A percentile compares a stretch with the other conserved stretches of the same genome.
These are phyloP conservation scores for Cataglyphis livida DNA, from an alignment of 2,888 invertebrate species.

Conservation along the genomic window DNA sequence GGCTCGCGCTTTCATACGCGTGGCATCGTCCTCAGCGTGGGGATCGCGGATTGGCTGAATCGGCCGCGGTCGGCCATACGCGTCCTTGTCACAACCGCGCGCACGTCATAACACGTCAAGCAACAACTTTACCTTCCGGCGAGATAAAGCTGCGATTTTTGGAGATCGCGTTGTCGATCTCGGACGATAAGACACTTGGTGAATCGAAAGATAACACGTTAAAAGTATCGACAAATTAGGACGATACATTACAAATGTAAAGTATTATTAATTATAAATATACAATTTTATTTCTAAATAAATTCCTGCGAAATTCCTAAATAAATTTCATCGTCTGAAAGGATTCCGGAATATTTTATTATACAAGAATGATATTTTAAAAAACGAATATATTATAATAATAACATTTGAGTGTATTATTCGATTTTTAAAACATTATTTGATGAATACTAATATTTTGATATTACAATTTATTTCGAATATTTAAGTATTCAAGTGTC, in stretches of 20 bases:
- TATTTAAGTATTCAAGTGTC: background rate
- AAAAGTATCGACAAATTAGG: background rate
- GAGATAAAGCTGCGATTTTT: background rate
- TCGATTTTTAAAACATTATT: background rate
- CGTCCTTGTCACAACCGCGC: background rate
- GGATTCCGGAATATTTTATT: background rate
- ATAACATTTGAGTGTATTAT: too few species aligned
- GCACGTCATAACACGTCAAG: background rate
- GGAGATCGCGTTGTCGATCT: background rate
- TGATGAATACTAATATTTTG: background rate
- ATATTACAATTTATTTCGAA: background rate
- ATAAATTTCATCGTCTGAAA: background rate
- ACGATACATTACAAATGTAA: background rate
- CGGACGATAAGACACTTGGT: background rate
- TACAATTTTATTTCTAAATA: background rate
- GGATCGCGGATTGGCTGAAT: constrained; percentile 88
- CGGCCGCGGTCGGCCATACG: constrained; percentile 1
- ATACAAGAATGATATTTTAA: too few species aligned
- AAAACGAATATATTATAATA: too few species aligned
- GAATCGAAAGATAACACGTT: background rate
- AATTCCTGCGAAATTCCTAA: background rate
- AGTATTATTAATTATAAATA: background rate
- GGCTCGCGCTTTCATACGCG: constrained; percentile 84
- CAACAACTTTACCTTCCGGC: background rate
- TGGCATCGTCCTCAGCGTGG: constrained; percentile 90